phyloP scores from a whole-genome alignment of 2,113 vertebrate genomes.

The Seriola rivoliana region DNA sequence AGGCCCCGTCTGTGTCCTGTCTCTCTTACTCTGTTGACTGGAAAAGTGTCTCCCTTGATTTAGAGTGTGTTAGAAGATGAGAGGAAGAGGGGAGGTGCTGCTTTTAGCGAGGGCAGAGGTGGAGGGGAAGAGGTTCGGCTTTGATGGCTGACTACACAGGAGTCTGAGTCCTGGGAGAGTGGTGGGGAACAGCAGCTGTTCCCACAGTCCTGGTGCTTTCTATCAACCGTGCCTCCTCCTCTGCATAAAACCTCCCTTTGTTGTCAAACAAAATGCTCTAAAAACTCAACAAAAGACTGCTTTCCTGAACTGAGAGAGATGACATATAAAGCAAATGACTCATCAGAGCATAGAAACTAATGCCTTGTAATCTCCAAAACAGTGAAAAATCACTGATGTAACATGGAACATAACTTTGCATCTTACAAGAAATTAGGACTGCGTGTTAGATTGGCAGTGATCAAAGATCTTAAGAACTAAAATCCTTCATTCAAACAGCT shows the following conservation, averaged over 20 bases:
- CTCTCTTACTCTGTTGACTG: conserved; percentile 32
- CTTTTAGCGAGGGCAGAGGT: conserved; percentile 70
- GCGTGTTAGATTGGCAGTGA: background rate
- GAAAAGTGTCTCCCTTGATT: conserved; percentile 62
- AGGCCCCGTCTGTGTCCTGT: conserved; percentile 18
- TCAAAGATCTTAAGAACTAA: background rate
- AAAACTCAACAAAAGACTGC: conserved; percentile 47
- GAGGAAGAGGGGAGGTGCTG: conserved; percentile 52
- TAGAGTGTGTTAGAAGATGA: conserved; percentile 67
- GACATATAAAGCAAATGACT: conserved; percentile 50
- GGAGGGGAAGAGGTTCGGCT: conserved; percentile 69
- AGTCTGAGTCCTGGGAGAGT: conserved; percentile 45
- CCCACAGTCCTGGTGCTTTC: conserved; percentile 56
- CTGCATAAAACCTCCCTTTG: conserved; percentile 56
- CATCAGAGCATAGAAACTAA: conserved; percentile 17
- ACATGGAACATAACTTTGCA: background rate
- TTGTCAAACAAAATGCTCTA: conserved; percentile 42
- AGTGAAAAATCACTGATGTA: background rate
- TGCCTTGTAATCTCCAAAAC: background rate
- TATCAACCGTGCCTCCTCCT: conserved; percentile 33
- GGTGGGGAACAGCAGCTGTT: conserved; percentile 48
- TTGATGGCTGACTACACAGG: conserved; percentile 70
- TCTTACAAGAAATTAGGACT: background rate
- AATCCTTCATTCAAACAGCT: background rate
- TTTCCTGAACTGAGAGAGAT: conserved; percentile 43